phyloP scores from a whole-genome alignment of 1,140 invertebrate genomes.

The Brachionus plicatilis region DNA sequence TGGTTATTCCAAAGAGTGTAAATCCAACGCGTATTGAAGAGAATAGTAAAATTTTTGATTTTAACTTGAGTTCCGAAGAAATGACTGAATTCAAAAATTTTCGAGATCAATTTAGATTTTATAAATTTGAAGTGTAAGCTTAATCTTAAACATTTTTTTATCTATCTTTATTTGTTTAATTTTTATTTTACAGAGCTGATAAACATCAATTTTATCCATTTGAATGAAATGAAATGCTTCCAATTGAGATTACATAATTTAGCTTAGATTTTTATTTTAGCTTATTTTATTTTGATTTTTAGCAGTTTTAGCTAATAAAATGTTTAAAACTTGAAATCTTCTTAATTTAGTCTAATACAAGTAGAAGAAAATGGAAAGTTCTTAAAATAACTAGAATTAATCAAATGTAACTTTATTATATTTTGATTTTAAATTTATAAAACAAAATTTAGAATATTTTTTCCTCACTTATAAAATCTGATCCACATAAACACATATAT shows the following conservation, averaged over 20 bases:
- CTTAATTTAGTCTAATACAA: too few species aligned
- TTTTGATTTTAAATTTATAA: too few species aligned
- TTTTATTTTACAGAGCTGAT: neutral
- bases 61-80: slow-evolving; percentile 9
- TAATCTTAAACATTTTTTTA: neutral
- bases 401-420: too few species aligned
- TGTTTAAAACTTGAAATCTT: neutral
- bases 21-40: neutral
- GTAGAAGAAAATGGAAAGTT: too few species aligned
- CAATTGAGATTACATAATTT: neutral
- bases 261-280: too few species aligned
- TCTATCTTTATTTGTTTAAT: neutral
- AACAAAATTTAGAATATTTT: too few species aligned
- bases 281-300: too few species aligned
- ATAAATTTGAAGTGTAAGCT: slow-evolving; percentile 35
- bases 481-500: too few species aligned
- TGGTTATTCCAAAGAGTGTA: slow-evolving; percentile 37
- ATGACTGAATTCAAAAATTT: slow-evolving; percentile 26
- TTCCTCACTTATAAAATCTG: too few species aligned
- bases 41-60: slow-evolving; percentile 35
- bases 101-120: slow-evolving; percentile 34
- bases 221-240: neutral
- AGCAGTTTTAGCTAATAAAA: neutral
- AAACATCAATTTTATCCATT: slow-evolving; percentile 37
- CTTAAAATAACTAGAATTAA: too few species aligned